These are phyloP conservation scores for Pollenia labialis DNA, from an alignment of 2,888 invertebrate species.

Conservation along the genomic window DNA sequence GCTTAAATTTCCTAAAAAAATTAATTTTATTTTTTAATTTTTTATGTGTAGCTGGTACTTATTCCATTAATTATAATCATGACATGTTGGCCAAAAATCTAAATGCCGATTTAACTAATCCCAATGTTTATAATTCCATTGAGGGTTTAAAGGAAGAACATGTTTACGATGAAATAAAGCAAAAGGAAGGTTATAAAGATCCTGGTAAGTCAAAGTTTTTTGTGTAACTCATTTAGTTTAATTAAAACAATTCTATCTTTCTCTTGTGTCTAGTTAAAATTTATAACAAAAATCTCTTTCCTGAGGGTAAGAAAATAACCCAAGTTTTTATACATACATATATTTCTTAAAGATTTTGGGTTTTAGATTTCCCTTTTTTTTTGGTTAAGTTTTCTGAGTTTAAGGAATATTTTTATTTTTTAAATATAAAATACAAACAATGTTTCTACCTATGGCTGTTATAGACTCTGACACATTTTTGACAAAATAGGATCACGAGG, in stretches of 20 bases:
- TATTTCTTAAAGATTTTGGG: conserved; percentile 38
- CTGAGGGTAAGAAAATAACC: conserved; percentile 81
- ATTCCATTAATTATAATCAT: conserved; percentile 87
- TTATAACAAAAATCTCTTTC: conserved; percentile 82
- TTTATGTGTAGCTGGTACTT: conserved; percentile 84
- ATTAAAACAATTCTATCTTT: conserved; percentile 15
- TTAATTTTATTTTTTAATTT: conserved; percentile 25
- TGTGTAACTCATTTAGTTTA: not conserved
- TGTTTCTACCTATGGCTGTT: too few species aligned
- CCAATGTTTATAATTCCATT: conserved; percentile 91
- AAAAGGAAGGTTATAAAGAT: conserved; percentile 88
- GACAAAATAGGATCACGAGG: too few species aligned
- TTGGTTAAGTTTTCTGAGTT: too few species aligned
- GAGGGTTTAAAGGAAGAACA: conserved; percentile 91
- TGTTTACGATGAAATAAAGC: conserved; percentile 95
- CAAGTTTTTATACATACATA: conserved; percentile 47
- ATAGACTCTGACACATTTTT: too few species aligned
- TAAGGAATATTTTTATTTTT: too few species aligned
- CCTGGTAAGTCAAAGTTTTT: conserved; percentile 85
- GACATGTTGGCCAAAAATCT: conserved; percentile 90
- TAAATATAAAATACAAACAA: too few species aligned
- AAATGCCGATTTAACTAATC: conserved; percentile 94
- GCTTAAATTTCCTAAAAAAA: too few species aligned
- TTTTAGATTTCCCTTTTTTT: not conserved
- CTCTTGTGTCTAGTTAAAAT: conserved; percentile 79